phyloP scores from a whole-genome alignment of 2,113 vertebrate species.

The Geothlypis trichas region DNA sequence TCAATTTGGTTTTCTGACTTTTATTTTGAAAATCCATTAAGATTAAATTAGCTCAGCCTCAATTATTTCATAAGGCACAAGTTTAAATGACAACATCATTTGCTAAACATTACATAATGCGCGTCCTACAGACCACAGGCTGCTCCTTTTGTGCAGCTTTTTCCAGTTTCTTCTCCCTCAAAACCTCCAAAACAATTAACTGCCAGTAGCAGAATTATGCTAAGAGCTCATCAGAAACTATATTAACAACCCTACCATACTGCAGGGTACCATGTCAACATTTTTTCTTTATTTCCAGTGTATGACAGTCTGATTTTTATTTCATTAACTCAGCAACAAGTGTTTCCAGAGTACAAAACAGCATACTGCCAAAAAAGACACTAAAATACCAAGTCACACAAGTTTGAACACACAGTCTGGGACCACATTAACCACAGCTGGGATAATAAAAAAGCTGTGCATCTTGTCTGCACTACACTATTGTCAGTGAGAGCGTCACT shows the following conservation, averaged over 20 bases:
- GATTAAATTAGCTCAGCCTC: neutral
- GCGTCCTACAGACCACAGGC: neutral
- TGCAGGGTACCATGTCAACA: neutral
- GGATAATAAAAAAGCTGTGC: neutral
- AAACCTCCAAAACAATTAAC: neutral
- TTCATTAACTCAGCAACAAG: neutral
- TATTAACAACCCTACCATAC: neutral
- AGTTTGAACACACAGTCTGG: neutral
- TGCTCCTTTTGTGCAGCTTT: neutral
- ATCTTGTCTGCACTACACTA: neutral
- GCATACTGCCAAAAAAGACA: neutral
- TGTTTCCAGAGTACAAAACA: neutral
- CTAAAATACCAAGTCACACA: neutral
- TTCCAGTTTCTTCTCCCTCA: neutral
- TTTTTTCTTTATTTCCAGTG: neutral
- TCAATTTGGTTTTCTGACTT: neutral
- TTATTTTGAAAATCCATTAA: neutral
- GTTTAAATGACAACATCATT: neutral
- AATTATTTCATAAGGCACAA: neutral
- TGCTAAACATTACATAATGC: neutral
- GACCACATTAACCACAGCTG: neutral
- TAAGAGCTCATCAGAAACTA: neutral
- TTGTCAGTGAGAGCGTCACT: neutral
- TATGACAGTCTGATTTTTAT: neutral
- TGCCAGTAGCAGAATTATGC: neutral